phyloP scores from a whole-genome alignment of 2,113 vertebrate species.

The Clarias magur region DNA sequence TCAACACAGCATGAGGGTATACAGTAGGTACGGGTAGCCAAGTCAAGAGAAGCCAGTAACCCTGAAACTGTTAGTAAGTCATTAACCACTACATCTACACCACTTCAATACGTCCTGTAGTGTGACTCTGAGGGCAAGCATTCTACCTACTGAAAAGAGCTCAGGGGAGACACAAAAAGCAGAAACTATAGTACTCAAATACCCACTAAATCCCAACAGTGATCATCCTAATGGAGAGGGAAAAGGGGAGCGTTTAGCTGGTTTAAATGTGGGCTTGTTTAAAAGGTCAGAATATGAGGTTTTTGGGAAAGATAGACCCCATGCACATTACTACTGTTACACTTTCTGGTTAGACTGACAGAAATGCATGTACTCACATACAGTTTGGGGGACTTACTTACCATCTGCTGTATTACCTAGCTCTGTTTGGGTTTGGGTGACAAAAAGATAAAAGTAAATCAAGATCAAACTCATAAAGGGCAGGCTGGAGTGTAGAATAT shows the following conservation, averaged over 20 bases:
- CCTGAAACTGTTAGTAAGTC: slow-evolving; percentile 16
- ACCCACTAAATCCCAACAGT: not conserved
- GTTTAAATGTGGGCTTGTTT: not conserved
- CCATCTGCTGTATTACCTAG: slow-evolving; percentile 91
- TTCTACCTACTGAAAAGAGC: not conserved
- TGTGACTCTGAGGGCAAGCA: not conserved
- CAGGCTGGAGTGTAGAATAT: not conserved
- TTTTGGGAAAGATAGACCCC: slow-evolving; percentile 47
- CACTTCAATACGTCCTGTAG: not conserved
- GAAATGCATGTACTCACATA: slow-evolving; percentile 71
- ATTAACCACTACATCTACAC: not conserved
- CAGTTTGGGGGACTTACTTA: slow-evolving; percentile 81
- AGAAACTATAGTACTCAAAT: not conserved
- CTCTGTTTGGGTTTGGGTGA: slow-evolving; percentile 89
- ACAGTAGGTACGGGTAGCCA: not conserved
- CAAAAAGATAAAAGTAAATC: slow-evolving; percentile 84
- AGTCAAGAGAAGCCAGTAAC: slow-evolving; percentile 1
- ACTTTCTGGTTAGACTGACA: slow-evolving; percentile 61
- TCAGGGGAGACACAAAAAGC: not conserved
- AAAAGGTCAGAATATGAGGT: not conserved
- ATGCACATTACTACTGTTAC: slow-evolving; percentile 62
- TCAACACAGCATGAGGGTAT: not conserved
- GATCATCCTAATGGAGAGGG: not conserved
- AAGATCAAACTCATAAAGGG: slow-evolving; percentile 59
- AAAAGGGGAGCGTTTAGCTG: not conserved